phyloP scores from a whole-genome alignment of 2,113 vertebrate genomes.

The Pomatorhinus ruficollis region DNA sequence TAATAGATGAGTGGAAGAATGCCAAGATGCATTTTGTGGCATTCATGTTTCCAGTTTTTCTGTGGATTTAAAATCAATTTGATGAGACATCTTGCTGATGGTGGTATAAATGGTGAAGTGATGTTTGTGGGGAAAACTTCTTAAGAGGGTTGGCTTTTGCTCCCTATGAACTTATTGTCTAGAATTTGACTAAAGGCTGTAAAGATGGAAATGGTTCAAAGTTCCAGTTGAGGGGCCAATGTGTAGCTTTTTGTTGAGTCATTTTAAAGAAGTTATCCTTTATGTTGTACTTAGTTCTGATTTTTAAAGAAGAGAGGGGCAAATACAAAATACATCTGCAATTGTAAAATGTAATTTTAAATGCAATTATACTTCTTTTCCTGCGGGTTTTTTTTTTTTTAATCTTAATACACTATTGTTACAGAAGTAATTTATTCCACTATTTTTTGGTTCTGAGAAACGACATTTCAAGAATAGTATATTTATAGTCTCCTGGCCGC shows the following conservation, averaged over 20 bases:
- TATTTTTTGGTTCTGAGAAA: neutral
- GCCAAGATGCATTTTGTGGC: neutral
- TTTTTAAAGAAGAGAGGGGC: neutral
- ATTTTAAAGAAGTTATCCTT: neutral
- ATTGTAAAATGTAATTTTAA: neutral
- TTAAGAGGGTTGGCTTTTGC: neutral
- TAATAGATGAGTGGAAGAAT: neutral
- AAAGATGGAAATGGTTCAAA: neutral
- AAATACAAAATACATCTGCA: neutral
- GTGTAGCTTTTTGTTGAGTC: neutral
- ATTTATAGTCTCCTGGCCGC: neutral
- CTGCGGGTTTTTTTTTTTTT: neutral
- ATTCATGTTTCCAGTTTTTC: neutral
- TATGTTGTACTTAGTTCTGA: neutral
- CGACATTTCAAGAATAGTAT: neutral
- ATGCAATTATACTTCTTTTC: neutral
- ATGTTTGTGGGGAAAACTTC: neutral
- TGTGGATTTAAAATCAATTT: neutral
- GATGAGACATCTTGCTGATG: neutral
- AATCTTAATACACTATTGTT: neutral
- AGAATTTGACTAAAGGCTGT: neutral
- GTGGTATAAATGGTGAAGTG: neutral
- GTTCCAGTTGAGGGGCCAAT: neutral
- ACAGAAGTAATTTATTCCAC: neutral
- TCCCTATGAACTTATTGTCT: neutral